Evolutionary conservation across 2,797 vertebrate species (phyloP), one percentile per base, ranked within the genome.

Genomic region (Notoglanidium macrostoma): DNA sequence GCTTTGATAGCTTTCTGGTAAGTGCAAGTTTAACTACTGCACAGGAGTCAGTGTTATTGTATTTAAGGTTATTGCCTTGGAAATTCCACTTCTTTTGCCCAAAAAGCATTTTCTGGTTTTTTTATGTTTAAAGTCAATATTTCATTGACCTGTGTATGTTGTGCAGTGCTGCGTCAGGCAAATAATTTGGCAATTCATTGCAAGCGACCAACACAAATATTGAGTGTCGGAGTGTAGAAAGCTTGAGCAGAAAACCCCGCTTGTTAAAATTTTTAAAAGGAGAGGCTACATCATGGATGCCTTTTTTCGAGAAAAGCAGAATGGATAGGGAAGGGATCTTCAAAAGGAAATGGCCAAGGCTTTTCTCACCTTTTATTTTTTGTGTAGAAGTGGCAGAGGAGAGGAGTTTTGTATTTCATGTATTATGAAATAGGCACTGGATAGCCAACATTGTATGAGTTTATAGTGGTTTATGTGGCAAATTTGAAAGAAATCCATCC

Each of bases 11-110:
- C 9, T 89, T 85, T 83, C 63, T 59, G 32, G 21, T 54, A 87
- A 46, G 81, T 78, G 73, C 57, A 86, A 67, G 85, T 87, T 85
- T 80, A 86, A 90, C 73, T 84, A 73, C 55, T 46, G 68, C 32
- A 44, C 76, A 32, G 19, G 65, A 59, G 76, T 85, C 88, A 12
- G 35, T 65, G 76, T 76, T 72, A 40, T 87, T 82, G 63, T 87
- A 55, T 49, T 55, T 61, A 63, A 84, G 7, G 11, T 44, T 46
- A 65, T n/a, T 83, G 73, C 19, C 57, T 35, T 44, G 76, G 8
- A 54, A 87, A 78, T 81, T 81, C 32, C 46, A 79, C 12, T 32
- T 86, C 68, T 78, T 89, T 51, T 80, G 61, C 23, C 9, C 17
- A 40, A 57, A n/a, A 80, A 80, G 49, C 65, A 74, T 74, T 57